Conservation (phyloP, 92 coral and sea anemone species). For the Siderastrea siderea region DNA sequence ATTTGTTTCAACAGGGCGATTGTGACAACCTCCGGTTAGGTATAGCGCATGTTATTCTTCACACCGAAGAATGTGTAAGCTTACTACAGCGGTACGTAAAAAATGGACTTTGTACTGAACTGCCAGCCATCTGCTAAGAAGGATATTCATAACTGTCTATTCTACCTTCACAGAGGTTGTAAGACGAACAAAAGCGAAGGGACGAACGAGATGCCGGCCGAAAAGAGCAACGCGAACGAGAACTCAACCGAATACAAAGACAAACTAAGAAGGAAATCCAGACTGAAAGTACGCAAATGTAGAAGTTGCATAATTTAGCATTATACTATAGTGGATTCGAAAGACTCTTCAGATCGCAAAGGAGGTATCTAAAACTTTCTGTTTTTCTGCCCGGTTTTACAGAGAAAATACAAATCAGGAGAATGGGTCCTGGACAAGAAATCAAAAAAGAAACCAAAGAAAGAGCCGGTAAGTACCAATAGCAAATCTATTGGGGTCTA, state of each 20-base stretch:
- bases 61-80: neutral
- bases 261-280: neutral
- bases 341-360: neutral
- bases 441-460: too few relatives aligned
- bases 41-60: slow-evolving; percentile 8
- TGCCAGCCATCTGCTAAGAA: neutral
- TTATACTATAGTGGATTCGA: too few relatives aligned
- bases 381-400: neutral
- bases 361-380: too few relatives aligned
- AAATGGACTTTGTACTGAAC: neutral
- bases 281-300: neutral
- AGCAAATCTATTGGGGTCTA: too few relatives aligned
- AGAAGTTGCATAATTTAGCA: neutral
- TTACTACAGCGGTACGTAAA: neutral
- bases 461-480: too few relatives aligned
- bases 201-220: neutral
- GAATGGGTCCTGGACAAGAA: neutral
- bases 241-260: neutral
- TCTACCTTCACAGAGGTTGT: neutral
- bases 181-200: neutral
- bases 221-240: neutral
- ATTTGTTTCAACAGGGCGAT: neutral
- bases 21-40: neutral
- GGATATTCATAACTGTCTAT: neutral
- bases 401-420: slow-evolving; percentile 6